phyloP scores from a whole-genome alignment of 2,888 invertebrate species.

The Eretmocerus hayati region DNA sequence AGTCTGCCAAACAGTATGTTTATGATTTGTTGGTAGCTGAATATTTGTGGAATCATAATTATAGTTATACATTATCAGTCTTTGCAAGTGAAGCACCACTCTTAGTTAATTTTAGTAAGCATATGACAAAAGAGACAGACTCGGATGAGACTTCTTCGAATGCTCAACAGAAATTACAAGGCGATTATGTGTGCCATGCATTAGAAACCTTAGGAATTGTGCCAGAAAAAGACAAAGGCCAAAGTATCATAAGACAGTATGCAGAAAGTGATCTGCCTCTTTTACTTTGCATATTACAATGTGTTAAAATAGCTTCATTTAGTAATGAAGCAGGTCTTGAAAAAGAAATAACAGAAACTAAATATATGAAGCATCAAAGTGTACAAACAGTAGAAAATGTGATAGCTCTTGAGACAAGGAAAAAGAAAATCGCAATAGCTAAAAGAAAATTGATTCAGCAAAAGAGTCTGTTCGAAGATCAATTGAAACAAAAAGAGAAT shows the following conservation, averaged over 20 bases:
- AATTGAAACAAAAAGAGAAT: slow-evolving; percentile 34
- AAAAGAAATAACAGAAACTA: neutral
- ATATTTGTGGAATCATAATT: slow-evolving; percentile 41
- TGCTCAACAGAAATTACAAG: slow-evolving; percentile 33
- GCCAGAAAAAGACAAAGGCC: slow-evolving; percentile 31
- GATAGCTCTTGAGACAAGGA: slow-evolving; percentile 15
- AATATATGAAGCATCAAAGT: slow-evolving; percentile 12
- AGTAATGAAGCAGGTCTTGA: slow-evolving; percentile 5
- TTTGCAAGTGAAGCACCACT: slow-evolving; percentile 44
- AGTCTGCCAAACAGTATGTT: slow-evolving; percentile 42
- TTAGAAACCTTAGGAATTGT: slow-evolving; percentile 41
- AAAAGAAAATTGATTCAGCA: slow-evolving; percentile 35
- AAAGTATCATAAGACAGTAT: slow-evolving; percentile 36
- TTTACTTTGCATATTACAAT: slow-evolving; percentile 38
- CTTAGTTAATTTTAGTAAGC: slow-evolving; percentile 37
- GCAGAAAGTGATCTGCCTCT: slow-evolving; percentile 32
- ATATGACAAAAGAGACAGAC: slow-evolving; percentile 20
- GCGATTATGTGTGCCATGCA: slow-evolving; percentile 38
- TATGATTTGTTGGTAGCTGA: slow-evolving; percentile 43
- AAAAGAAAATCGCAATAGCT: slow-evolving; percentile 24
- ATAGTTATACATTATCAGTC: slow-evolving; percentile 41
- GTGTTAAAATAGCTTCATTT: slow-evolving; percentile 22
- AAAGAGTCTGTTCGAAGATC: slow-evolving; percentile 33
- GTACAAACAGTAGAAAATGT: slow-evolving; percentile 21
- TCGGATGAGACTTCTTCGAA: slow-evolving; percentile 11